Conservation (phyloP, 2,797 vertebrate species). For the Menidia menidia region DNA sequence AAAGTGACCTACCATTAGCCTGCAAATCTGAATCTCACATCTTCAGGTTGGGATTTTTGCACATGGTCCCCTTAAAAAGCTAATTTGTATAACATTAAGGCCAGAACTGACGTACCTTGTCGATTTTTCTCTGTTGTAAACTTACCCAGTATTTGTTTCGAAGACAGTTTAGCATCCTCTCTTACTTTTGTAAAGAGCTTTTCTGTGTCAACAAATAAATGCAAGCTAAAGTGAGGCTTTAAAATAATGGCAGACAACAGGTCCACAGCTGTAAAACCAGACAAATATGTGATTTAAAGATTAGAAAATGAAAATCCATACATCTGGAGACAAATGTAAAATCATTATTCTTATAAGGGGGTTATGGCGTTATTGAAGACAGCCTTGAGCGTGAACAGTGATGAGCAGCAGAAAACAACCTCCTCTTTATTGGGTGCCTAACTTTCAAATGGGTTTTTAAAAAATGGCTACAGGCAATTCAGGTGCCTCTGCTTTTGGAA, state of each 20-base stretch:
- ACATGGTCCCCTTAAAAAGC: too few species aligned
- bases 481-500: not conserved
- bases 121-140: too few species aligned
- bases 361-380: too few species aligned
- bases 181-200: too few species aligned
- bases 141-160: too few species aligned
- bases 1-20: too few species aligned
- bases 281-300: not conserved
- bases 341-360: not conserved
- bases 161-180: too few species aligned
- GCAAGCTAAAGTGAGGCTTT: not conserved
- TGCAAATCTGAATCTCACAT: too few species aligned
- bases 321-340: too few species aligned
- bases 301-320: not conserved
- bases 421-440: not conserved
- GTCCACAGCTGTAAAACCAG: not conserved
- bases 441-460: not conserved
- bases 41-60: too few species aligned
- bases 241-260: not conserved
- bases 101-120: not conserved
- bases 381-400: not conserved
- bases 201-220: not conserved
- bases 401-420: not conserved
- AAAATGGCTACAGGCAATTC: not conserved
- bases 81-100: not conserved